Evolutionary conservation across 1,140 invertebrate genomes (phyloP).

Genomic region (Holcopasites calliopsidis): DNA sequence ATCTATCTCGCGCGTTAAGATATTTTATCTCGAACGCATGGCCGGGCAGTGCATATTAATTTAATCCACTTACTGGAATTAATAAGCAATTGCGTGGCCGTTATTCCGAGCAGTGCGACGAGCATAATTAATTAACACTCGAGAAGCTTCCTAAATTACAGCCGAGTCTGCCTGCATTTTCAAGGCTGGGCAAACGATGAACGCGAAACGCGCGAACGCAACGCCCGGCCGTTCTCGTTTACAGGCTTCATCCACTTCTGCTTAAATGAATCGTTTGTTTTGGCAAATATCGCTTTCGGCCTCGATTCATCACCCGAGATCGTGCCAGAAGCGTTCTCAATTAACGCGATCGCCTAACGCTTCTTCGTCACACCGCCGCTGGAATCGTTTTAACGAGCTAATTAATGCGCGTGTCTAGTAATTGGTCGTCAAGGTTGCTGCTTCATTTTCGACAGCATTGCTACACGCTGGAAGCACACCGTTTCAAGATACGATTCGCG

Average conservation of each 20-base stretch:
- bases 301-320: background rate
- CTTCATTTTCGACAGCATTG: background rate
- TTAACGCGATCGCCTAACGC: background rate
- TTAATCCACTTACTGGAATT: conserved; percentile 57
- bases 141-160: conserved; percentile 54
- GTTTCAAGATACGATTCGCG: background rate
- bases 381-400: background rate
- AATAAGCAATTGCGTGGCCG: conserved; percentile 56
- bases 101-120: conserved; percentile 50
- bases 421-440: background rate
- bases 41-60: conserved; percentile 54
- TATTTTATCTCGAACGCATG: conserved; percentile 22
- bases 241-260: conserved; percentile 38
- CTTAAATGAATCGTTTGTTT: conserved; percentile 56
- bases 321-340: background rate
- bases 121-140: conserved; percentile 55
- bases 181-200: conserved; percentile 29
- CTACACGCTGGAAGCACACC: too few relatives aligned
- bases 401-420: too few relatives aligned
- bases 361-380: background rate
- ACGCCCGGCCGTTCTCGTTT: background rate
- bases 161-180: background rate
- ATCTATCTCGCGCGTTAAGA: conserved; percentile 25
- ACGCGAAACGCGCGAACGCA: conserved; percentile 22
- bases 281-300: conserved; percentile 42